A percentile compares a stretch with the other conserved stretches of the same genome.
Conservation (phyloP, 2,113 vertebrate genomes). For the Chauna torquata region DNA sequence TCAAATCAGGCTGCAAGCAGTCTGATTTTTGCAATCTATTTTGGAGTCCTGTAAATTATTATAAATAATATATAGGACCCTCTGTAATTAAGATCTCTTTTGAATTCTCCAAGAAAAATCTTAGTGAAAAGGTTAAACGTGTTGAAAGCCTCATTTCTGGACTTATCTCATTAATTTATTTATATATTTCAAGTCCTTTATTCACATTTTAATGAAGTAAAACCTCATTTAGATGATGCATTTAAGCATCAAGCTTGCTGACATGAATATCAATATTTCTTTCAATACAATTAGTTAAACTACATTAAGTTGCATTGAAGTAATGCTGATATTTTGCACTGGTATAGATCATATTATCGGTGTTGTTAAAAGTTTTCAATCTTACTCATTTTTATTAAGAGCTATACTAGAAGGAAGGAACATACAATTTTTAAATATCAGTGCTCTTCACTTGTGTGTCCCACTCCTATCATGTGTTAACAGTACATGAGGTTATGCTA, state of each 20-base stretch:
- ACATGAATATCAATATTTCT: conserved; percentile 43
- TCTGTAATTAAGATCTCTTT: background rate
- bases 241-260: conserved; percentile 30
- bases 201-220: conserved; percentile 31
- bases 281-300: conserved; percentile 52
- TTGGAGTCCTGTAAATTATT: background rate
- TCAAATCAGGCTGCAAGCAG: background rate
- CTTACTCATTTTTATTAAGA: background rate
- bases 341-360: background rate
- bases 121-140: background rate
- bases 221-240: conserved; percentile 29
- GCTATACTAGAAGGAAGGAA: background rate
- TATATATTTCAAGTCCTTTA: background rate
- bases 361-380: conserved; percentile 5
- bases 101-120: background rate
- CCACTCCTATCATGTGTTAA: background rate
- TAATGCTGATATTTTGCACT: background rate
- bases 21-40: background rate
- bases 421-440: background rate
- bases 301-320: conserved; percentile 25
- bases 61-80: background rate
- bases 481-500: background rate
- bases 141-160: background rate
- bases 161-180: background rate
- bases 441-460: background rate